Conservation (phyloP, 2,888 invertebrate genomes). For the Epiblema foenella region DNA sequence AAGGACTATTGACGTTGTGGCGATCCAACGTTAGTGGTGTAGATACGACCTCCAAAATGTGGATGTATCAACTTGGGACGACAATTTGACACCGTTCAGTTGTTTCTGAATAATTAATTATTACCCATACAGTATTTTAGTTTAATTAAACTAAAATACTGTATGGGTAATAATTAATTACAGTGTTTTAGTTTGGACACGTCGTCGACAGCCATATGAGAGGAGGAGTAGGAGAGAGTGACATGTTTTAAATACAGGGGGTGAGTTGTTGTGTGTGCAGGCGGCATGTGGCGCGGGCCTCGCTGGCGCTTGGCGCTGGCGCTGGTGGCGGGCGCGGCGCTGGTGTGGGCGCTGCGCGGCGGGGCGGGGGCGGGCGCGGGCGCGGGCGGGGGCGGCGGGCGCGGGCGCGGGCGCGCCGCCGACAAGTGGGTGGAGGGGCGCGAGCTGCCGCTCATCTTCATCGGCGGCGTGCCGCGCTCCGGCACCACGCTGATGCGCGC, state of each 20-base stretch:
- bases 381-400: conserved; percentile 20
- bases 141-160: too few species aligned
- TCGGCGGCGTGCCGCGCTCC: conserved; percentile 98
- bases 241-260: background rate
- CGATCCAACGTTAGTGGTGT: too few species aligned
- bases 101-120: background rate
- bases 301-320: conserved; percentile 47
- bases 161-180: too few species aligned
- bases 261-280: conserved; percentile 57
- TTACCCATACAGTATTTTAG: too few species aligned
- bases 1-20: conserved; percentile 56
- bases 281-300: conserved; percentile 51
- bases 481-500: conserved; percentile 99
- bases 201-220: too few species aligned
- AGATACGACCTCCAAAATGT: too few species aligned
- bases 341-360: conserved; percentile 46
- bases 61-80: too few species aligned
- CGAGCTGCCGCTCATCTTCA: conserved; percentile 97
- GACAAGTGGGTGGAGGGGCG: conserved; percentile 85
- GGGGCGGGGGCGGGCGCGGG: conserved; percentile 41
- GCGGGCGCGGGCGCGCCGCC: conserved; percentile 36
- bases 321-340: conserved; percentile 46
- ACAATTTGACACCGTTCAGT: too few species aligned
- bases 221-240: background rate
- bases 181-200: too few species aligned